Evolutionary conservation across 2,888 invertebrate genomes (phyloP).

Genomic region (Clitarchus hookeri): DNA sequence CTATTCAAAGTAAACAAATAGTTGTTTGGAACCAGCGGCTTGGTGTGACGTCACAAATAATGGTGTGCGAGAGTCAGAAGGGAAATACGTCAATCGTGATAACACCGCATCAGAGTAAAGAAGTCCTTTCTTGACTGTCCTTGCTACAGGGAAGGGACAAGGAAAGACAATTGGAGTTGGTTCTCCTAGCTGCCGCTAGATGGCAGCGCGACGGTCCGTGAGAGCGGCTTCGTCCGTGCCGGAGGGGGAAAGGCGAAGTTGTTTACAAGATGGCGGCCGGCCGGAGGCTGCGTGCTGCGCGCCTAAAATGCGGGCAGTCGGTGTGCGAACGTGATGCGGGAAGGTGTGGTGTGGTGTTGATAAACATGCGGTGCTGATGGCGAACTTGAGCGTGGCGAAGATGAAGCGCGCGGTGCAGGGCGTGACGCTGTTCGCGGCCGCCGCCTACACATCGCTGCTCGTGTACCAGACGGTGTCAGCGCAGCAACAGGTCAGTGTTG

Average conservation of each 20-base stretch:
- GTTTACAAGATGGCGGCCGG: conserved; percentile 7
- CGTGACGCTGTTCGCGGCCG: conserved; percentile 57
- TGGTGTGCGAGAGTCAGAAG: too few species aligned
- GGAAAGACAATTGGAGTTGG: neutral
- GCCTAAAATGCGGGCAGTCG: neutral
- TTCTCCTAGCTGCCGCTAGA: neutral
- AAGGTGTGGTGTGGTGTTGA: conserved; percentile 18
- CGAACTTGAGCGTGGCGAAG: conserved; percentile 38
- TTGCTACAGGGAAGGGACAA: too few species aligned
- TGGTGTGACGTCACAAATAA: too few species aligned
- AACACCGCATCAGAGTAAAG: too few species aligned
- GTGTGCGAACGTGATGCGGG: conserved; percentile 25
- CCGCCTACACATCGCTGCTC: conserved; percentile 65
- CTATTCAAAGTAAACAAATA: too few species aligned
- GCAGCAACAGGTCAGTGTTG: conserved; percentile 42
- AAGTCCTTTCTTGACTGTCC: too few species aligned
- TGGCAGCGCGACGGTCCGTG: neutral
- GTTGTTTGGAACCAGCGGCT: too few species aligned
- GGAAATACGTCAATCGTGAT: too few species aligned
- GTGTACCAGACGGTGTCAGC: conserved; percentile 64
- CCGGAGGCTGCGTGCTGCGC: conserved; percentile 7
- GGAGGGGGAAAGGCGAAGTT: neutral
- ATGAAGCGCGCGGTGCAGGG: conserved; percentile 51
- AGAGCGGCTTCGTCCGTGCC: neutral
- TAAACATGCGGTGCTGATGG: conserved; percentile 20